Conservation (phyloP, 2,888 invertebrate species). For the Callimorpha dominula region DNA sequence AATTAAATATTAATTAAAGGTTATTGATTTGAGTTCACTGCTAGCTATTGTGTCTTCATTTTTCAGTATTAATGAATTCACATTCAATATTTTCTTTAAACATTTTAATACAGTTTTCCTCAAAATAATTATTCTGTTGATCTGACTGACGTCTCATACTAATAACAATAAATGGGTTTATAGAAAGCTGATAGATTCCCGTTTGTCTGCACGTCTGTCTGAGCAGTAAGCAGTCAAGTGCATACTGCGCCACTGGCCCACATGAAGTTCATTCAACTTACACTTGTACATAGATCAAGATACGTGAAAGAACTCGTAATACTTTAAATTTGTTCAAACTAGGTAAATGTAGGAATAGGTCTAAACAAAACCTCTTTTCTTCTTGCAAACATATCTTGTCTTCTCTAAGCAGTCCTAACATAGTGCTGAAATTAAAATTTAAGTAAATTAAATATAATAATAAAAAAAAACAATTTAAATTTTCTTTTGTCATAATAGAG, state of each 20-base stretch:
- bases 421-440: no score
- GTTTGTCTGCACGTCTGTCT: constrained; percentile 49
- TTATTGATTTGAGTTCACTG: no score
- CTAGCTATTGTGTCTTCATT: no score
- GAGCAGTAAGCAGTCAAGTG: constrained; percentile 60
- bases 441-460: no score
- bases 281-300: constrained; percentile 36
- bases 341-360: neutral
- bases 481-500: no score
- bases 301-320: constrained; percentile 38
- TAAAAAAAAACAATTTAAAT: no score
- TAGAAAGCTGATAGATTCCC: constrained; percentile 54
- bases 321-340: constrained; percentile 12
- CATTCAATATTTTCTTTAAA: no score
- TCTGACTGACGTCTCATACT: neutral
- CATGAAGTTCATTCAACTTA: constrained; percentile 70
- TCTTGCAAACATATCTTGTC: neutral
- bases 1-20: no score
- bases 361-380: neutral
- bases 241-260: constrained; percentile 72
- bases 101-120: neutral
- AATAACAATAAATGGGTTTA: constrained; percentile 13
- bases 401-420: neutral
- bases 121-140: constrained; percentile 8
- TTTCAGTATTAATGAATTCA: no score